These are phyloP conservation scores for Crenuchus spilurus DNA, from an alignment of 2,797 vertebrate genomes.

Conservation along the genomic window DNA sequence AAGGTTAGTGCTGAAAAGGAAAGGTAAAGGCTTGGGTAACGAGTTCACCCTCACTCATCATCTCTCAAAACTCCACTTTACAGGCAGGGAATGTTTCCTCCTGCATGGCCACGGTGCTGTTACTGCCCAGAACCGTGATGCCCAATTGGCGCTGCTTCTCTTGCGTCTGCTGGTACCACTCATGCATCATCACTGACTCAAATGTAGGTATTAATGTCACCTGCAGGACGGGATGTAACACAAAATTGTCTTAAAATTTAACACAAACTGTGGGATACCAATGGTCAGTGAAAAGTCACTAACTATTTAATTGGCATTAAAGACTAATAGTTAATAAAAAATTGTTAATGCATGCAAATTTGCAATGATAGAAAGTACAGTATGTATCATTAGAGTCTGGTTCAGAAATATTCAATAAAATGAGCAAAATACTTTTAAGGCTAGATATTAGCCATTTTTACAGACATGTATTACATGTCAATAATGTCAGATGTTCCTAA, in stretches of 20 bases:
- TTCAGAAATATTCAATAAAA: too few species aligned
- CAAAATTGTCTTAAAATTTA: neutral
- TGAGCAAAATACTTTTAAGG: too few species aligned
- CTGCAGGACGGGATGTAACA: conserved; percentile 32
- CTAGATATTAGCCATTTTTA: too few species aligned
- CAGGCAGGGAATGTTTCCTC: conserved; percentile 95
- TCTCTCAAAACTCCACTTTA: conserved; percentile 92
- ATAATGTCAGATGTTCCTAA: too few species aligned
- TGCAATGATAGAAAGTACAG: too few species aligned
- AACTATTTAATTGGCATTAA: too few species aligned
- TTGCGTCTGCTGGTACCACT: conserved; percentile 91
- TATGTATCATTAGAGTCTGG: too few species aligned
- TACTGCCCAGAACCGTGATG: conserved; percentile 90
- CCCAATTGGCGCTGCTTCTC: conserved; percentile 81
- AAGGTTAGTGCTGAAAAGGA: neutral
- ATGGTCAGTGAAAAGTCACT: too few species aligned
- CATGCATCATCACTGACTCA: conserved; percentile 80
- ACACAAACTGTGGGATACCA: too few species aligned
- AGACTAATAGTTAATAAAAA: too few species aligned
- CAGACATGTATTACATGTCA: too few species aligned
- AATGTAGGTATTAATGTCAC: conserved; percentile 59
- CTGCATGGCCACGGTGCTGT: conserved; percentile 96
- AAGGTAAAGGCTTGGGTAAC: neutral
- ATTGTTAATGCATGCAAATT: too few species aligned
- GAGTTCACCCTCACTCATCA: neutral